Conservation (phyloP, 2,888 invertebrate genomes). For the Cartodere bifasciata region DNA sequence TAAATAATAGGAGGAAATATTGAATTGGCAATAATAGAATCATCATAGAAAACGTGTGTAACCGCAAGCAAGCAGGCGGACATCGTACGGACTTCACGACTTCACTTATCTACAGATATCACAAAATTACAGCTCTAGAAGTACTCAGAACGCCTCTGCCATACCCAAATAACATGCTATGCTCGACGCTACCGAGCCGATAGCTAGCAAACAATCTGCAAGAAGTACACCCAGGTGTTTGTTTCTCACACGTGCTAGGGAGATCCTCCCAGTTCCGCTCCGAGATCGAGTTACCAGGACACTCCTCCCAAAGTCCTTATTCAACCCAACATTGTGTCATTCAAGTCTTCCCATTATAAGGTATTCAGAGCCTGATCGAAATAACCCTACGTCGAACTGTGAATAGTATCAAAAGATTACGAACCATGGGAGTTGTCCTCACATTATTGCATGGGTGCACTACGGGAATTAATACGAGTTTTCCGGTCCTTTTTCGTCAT, state of each 20-base stretch:
- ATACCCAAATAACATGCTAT: slow-evolving; percentile 24
- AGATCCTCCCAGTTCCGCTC: slow-evolving; percentile 36
- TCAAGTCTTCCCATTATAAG: slow-evolving; percentile 24
- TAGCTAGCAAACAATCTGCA: slow-evolving; percentile 14
- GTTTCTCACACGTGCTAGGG: slow-evolving; percentile 34
- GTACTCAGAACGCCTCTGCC: slow-evolving; percentile 25
- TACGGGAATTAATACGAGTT: slow-evolving; percentile 19
- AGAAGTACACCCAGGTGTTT: slow-evolving; percentile 29
- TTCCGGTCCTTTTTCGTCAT: slow-evolving; percentile 21
- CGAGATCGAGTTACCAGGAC: slow-evolving; percentile 32
- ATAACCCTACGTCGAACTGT: slow-evolving; percentile 21
- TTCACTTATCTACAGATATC: slow-evolving; percentile 23
- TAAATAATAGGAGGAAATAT: neutral
- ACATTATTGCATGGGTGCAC: slow-evolving; percentile 35
- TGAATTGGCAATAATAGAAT: slow-evolving; percentile 1
- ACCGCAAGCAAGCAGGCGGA: slow-evolving; percentile 3
- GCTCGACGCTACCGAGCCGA: slow-evolving; percentile 15
- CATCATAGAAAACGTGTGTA: neutral
- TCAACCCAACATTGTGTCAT: slow-evolving; percentile 18
- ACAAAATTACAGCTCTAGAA: slow-evolving; percentile 25
- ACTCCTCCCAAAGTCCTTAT: slow-evolving; percentile 25
- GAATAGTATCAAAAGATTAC: slow-evolving; percentile 17
- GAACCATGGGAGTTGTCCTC: neutral
- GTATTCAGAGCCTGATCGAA: slow-evolving; percentile 10
- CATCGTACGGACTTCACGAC: slow-evolving; percentile 19